Conservation (phyloP, 1,140 invertebrate species). For the Apis laboriosa region DNA sequence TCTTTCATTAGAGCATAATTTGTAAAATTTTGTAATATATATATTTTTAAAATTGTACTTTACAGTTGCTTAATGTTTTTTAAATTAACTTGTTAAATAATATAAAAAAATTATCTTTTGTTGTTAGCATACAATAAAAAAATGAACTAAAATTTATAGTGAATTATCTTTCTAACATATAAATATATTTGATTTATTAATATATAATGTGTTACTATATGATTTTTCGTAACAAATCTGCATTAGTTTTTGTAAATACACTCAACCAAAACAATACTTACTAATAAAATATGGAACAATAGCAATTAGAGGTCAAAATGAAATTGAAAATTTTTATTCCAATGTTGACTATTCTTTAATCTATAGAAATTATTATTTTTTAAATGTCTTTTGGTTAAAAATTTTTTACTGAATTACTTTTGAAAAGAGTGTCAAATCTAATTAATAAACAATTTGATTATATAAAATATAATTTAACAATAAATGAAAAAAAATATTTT, state of each 20-base stretch:
- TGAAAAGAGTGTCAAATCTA: neutral
- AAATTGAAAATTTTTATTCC: neutral
- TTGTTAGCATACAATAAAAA: neutral
- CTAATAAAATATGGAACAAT: neutral
- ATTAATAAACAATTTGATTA: neutral
- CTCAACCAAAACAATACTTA: neutral
- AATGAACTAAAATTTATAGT: neutral
- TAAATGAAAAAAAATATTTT: neutral
- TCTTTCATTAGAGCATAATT: neutral
- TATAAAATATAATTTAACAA: neutral
- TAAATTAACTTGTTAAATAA: neutral
- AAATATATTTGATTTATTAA: neutral
- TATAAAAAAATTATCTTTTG: neutral
- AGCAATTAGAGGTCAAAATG: neutral
- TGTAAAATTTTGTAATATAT: neutral
- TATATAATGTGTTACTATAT: neutral
- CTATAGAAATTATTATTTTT: neutral
- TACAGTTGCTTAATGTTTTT: neutral
- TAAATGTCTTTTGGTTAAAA: neutral
- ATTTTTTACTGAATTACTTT: neutral
- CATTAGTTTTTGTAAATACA: neutral
- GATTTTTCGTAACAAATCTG: neutral
- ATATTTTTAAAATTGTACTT: neutral
- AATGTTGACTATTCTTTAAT: slow-evolving; percentile 1
- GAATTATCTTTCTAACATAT: neutral